phyloP scores from a whole-genome alignment of 2,113 vertebrate species.

The Grantiella picta region DNA sequence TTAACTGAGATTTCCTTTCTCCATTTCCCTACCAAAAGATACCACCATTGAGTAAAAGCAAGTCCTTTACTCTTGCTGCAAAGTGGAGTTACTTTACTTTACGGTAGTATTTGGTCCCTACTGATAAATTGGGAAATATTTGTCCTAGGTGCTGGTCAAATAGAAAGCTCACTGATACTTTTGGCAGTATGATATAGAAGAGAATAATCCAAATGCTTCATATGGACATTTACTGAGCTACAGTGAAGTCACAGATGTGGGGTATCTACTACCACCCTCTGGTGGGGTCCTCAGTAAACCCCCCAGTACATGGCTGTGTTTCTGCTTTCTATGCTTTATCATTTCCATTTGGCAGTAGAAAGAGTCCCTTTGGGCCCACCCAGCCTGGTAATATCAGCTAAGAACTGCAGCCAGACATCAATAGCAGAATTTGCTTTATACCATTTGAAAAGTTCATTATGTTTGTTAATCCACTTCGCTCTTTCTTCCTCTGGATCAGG shows the following conservation, averaged over 20 bases:
- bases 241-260: background rate
- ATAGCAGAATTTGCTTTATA: background rate
- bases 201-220: background rate
- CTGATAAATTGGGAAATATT: background rate
- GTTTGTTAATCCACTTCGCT: conserved; percentile 7
- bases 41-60: background rate
- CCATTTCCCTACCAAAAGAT: background rate
- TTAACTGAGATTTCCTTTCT: background rate
- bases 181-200: background rate
- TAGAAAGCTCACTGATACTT: background rate
- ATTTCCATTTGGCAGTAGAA: background rate
- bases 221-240: background rate
- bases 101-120: background rate
- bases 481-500: conserved; percentile 19
- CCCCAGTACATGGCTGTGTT: background rate
- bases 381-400: background rate
- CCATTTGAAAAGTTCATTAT: conserved; percentile 2
- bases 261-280: background rate
- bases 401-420: background rate
- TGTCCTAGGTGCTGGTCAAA: background rate
- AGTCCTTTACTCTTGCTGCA: background rate
- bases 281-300: background rate
- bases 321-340: background rate
- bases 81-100: background rate
- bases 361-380: background rate